A percentile compares a stretch with the other conserved stretches of the same genome.
phyloP scores from a whole-genome alignment of 1,140 invertebrate genomes.

The Eciton burchellii region DNA sequence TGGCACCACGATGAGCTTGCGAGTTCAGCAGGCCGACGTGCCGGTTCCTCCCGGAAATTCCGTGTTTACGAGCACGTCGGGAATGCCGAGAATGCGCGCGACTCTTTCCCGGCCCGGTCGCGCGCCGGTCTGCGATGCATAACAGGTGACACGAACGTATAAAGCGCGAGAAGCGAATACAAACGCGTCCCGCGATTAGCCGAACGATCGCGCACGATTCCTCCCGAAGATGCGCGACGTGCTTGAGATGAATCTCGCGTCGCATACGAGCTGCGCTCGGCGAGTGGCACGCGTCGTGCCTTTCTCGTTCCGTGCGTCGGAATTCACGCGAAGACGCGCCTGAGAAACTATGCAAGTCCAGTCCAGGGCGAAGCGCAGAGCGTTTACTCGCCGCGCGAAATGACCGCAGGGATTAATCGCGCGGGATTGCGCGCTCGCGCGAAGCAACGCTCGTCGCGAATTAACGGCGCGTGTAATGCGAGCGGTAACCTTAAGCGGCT shows the following conservation, averaged over 20 bases:
- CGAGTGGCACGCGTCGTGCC: not conserved
- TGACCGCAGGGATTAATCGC: not conserved
- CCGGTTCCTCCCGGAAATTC: conserved; percentile 47
- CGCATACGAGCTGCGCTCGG: not conserved
- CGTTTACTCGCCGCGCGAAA: too few relatives aligned
- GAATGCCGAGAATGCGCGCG: conserved; percentile 33
- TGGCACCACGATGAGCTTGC: conserved; percentile 68
- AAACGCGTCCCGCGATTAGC: conserved; percentile 3
- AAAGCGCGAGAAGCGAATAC: conserved; percentile 43
- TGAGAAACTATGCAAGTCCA: too few relatives aligned
- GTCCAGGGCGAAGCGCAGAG: not conserved
- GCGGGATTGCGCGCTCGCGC: not conserved
- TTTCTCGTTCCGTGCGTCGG: not conserved
- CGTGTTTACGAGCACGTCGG: conserved; percentile 1
- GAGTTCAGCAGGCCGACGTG: conserved; percentile 42
- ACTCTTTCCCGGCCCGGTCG: conserved; percentile 2
- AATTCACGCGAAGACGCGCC: not conserved
- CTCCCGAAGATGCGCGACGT: not conserved
- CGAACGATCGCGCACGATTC: conserved; percentile 15
- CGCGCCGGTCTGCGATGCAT: not conserved
- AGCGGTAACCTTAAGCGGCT: conserved; percentile 44
- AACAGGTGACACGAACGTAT: conserved; percentile 45
- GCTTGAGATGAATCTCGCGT: conserved; percentile 11
- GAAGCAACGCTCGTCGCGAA: not conserved
- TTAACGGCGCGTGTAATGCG: not conserved